Percentiles rank a stretch among this genome's conserved stretches.
phyloP scores from a whole-genome alignment of 2,888 invertebrate species.

The Agrotis exclamationis region DNA sequence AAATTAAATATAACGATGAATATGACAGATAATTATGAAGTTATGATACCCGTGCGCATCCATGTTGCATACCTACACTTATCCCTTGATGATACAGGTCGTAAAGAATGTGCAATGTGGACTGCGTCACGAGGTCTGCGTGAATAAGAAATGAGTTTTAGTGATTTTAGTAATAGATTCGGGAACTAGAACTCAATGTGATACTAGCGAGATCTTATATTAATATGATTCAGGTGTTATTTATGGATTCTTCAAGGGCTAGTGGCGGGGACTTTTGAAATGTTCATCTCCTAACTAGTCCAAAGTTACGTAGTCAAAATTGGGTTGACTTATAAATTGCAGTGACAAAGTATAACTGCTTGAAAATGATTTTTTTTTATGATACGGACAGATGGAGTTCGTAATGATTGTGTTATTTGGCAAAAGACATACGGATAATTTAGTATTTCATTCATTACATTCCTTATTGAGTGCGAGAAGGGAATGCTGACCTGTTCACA shows the following conservation, averaged over 20 bases:
- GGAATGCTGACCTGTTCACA: neutral
- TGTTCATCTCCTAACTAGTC: too few species aligned
- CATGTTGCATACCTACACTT: constrained; percentile 27
- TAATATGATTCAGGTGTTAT: neutral
- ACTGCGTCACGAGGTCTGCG: neutral
- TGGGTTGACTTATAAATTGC: neutral
- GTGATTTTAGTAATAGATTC: neutral
- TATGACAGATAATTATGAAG: neutral
- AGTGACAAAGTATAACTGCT: neutral
- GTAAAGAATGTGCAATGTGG: constrained; percentile 33
- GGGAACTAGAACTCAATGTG: constrained; percentile 43
- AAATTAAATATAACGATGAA: neutral
- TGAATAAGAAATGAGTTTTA: neutral
- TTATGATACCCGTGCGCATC: constrained; percentile 12
- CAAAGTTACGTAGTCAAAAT: too few species aligned
- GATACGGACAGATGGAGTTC: neutral
- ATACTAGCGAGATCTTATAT: neutral
- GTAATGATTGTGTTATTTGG: neutral
- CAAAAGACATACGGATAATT: neutral
- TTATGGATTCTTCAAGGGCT: too few species aligned
- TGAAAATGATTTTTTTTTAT: neutral
- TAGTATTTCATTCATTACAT: neutral
- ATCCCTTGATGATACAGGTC: neutral
- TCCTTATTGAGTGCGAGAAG: neutral
- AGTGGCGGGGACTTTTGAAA: too few species aligned